A percentile compares a stretch with the other conserved stretches of the same genome.
Evolutionary conservation across 2,888 invertebrate genomes (phyloP).

Genomic region (Antheraea assamensis): DNA sequence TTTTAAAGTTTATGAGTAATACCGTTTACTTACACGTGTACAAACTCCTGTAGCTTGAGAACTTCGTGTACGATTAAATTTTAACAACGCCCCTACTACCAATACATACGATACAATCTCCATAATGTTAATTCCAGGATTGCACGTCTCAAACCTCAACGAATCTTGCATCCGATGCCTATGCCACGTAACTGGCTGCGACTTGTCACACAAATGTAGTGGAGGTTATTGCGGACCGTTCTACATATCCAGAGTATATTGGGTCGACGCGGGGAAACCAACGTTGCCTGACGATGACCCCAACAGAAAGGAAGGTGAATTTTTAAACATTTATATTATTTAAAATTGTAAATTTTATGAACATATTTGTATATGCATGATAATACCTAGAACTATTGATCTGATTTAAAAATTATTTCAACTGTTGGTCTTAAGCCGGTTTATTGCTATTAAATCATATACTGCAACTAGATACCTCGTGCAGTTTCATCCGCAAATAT

Average conservation of each 20-base stretch:
- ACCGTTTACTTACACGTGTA: too few relatives aligned
- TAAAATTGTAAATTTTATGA: too few relatives aligned
- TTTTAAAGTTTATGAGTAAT: too few relatives aligned
- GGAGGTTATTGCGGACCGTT: slow-evolving; percentile 85
- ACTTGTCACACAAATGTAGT: slow-evolving; percentile 76
- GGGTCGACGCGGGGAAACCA: slow-evolving; percentile 84
- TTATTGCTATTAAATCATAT: too few relatives aligned
- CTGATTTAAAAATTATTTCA: too few relatives aligned
- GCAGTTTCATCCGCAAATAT: too few relatives aligned
- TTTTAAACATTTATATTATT: neutral
- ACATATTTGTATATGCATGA: too few relatives aligned
- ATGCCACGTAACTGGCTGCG: slow-evolving; percentile 82
- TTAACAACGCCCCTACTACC: neutral
- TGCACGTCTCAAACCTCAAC: slow-evolving; percentile 73
- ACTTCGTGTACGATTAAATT: too few relatives aligned
- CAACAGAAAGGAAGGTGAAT: slow-evolving; percentile 68
- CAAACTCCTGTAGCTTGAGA: too few relatives aligned
- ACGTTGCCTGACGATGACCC: slow-evolving; percentile 82
- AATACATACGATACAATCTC: neutral
- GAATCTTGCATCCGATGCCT: slow-evolving; percentile 81
- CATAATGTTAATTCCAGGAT: slow-evolving; percentile 46
- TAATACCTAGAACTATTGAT: too few relatives aligned
- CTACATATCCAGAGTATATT: slow-evolving; percentile 84
- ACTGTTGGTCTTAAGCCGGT: too few relatives aligned
- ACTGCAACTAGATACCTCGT: too few relatives aligned